A percentile compares a stretch with the other conserved stretches of the same genome.
phyloP scores from a whole-genome alignment of 1,140 invertebrate species.

The Cotesia typhae region DNA sequence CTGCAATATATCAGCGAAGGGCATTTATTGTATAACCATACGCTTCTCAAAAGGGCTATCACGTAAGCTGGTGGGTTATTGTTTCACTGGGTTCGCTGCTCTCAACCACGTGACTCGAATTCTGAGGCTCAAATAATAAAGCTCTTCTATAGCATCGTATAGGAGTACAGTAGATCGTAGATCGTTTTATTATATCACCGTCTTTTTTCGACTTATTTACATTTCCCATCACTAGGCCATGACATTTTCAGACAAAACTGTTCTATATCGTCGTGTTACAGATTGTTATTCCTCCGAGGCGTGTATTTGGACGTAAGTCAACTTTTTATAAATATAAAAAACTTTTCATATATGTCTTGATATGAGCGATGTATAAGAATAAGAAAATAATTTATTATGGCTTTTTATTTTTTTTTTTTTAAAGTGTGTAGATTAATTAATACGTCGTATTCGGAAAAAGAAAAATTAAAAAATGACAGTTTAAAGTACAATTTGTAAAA shows the following conservation, averaged over 20 bases:
- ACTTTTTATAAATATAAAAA: background rate
- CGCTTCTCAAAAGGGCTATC: slow-evolving; percentile 40
- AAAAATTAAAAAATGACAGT: no score
- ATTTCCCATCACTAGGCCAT: slow-evolving; percentile 6
- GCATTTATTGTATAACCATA: slow-evolving; percentile 45
- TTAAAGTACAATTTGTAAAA: no score
- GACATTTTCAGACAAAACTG: no score
- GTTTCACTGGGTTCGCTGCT: slow-evolving; percentile 42
- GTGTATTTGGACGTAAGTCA: no score
- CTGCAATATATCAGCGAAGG: slow-evolving; percentile 18
- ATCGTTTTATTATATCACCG: background rate
- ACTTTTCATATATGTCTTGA: background rate
- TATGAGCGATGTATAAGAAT: no score
- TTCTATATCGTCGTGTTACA: no score
- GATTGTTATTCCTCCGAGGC: no score
- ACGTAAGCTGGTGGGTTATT: slow-evolving; percentile 49
- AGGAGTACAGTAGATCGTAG: no score
- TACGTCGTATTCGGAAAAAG: no score
- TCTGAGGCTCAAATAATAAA: slow-evolving; percentile 28
- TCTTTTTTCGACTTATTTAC: slow-evolving; percentile 19
- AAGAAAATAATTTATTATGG: no score
- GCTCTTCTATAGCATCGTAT: background rate
- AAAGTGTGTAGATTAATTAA: no score
- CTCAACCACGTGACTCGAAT: slow-evolving; percentile 47
- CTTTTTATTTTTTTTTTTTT: no score